Conservation (phyloP, 2,888 invertebrate genomes). For the Caenorhabditis angaria region DNA sequence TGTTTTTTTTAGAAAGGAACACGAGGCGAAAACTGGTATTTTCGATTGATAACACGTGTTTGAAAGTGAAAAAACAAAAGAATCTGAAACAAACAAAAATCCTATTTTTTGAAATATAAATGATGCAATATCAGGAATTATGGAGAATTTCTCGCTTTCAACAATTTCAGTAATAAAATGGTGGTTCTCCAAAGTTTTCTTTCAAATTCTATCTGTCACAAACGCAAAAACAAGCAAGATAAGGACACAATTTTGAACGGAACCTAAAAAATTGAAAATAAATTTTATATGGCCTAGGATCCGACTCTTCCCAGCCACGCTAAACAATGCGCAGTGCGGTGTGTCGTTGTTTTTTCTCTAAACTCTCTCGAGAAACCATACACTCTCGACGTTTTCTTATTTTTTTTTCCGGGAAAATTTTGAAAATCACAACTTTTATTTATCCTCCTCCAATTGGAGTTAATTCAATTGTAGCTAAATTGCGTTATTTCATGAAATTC, state of each 20-base stretch:
- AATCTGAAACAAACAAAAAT: background rate
- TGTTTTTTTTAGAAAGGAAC: background rate
- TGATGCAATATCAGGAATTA: no score
- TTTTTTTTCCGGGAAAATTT: no score
- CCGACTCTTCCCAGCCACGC: background rate
- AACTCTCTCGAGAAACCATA: constrained; percentile 8
- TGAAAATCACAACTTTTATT: no score
- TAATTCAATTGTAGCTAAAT: no score
- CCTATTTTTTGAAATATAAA: no score
- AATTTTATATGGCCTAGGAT: constrained; percentile 14
- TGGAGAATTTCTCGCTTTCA: no score
- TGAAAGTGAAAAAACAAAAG: background rate
- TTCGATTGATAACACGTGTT: background rate
- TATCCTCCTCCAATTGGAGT: no score
- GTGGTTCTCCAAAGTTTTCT: no score
- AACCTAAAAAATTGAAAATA: background rate
- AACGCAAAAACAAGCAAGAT: background rate
- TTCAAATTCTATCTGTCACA: no score
- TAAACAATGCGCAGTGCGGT: constrained; percentile 13
- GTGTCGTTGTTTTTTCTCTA: constrained; percentile 9
- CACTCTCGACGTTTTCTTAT: no score
- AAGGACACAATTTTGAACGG: background rate
- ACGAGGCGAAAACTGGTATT: background rate
- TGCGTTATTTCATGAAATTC: no score
- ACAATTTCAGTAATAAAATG: no score